Evolutionary conservation across 1,140 invertebrate genomes (phyloP), one percentile per base, ranked within the genome.

Genomic region (Drosophila parvula): DNA sequence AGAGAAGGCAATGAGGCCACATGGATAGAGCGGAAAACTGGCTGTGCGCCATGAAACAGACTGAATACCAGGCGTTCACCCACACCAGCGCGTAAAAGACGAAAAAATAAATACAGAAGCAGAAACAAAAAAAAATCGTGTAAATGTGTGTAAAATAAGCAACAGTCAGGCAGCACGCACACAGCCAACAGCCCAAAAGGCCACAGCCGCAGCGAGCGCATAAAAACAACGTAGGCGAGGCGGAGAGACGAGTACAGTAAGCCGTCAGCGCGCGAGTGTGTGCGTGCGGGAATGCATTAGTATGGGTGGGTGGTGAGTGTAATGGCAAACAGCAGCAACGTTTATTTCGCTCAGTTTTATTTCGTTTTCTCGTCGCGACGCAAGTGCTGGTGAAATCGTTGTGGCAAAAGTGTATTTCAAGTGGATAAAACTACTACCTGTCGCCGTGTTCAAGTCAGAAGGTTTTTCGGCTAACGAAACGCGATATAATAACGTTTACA

Each of bases 31-130:
- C 67, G 82, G 75, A 89, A 89, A 89, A 89, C 84, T 89, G 84
- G 84, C 84, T 89, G 62, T 80, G 62, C 79, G 84, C 84, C 84
- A 89, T 84, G 64, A 89, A 74, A 79, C 68, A 77, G 65, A 81
- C 81, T 74, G 64, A 64, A 65, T 61, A 74, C 81, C 82, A 76
- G 53, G 48, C 75, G 47, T 51, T 60, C 59, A 86, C 82, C 22
- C 61, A 79, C 48, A 70, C 78, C 43, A 73, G 14, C 51, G 28
- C 55, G 48, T 34, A 27, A 60, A 51, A 62, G 56, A 47, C 36
- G 65, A 51, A 44, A 68, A 55, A 74, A 40, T 18, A 50, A 32
- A 51, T 34, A 51, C 30, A 51, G 11, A 51, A 77, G 73, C 56
- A 55, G 81, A 34, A 62, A 83, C 64, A 79, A 65, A 75, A 75